A percentile compares a stretch with the other conserved stretches of the same genome.
phyloP scores from a whole-genome alignment of 2,797 vertebrate species.

The Decapterus maruadsi region DNA sequence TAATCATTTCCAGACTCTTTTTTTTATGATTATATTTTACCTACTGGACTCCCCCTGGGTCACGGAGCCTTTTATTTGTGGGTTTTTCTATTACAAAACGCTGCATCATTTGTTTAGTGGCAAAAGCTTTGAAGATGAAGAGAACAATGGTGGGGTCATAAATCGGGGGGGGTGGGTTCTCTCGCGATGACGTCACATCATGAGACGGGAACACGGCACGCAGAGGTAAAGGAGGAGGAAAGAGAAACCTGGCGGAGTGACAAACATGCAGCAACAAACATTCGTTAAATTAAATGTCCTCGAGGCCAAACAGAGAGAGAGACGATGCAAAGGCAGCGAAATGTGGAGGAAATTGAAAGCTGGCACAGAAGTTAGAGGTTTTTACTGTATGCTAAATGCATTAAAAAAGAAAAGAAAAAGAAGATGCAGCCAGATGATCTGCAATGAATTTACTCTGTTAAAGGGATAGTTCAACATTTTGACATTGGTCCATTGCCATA shows the following conservation, averaged over 20 bases:
- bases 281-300: constrained; percentile 44
- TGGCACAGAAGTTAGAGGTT: constrained; percentile 35
- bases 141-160: constrained; percentile 73
- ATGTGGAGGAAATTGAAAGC: constrained; percentile 56
- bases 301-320: constrained; percentile 32
- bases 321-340: constrained; percentile 23
- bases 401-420: constrained; percentile 10
- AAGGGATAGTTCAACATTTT: too few relatives aligned
- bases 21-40: neutral
- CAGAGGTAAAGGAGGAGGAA: constrained; percentile 19
- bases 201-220: constrained; percentile 11
- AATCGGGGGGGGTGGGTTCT: constrained; percentile 59
- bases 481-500: too few relatives aligned
- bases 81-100: constrained; percentile 43
- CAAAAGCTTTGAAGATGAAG: constrained; percentile 74
- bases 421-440: constrained; percentile 47
- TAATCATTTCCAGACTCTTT: constrained; percentile 25
- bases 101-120: constrained; percentile 56
- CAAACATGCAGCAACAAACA: constrained; percentile 34
- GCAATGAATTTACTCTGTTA: constrained; percentile 24
- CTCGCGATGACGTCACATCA: constrained; percentile 42
- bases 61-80: constrained; percentile 37
- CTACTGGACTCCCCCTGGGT: constrained; percentile 13
- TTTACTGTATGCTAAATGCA: constrained; percentile 21
- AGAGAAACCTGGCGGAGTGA: constrained; percentile 39